A percentile compares a stretch with the other conserved stretches of the same genome.
Conservation (phyloP, 1,140 invertebrate genomes). For the Phenacoccus solenopsis region DNA sequence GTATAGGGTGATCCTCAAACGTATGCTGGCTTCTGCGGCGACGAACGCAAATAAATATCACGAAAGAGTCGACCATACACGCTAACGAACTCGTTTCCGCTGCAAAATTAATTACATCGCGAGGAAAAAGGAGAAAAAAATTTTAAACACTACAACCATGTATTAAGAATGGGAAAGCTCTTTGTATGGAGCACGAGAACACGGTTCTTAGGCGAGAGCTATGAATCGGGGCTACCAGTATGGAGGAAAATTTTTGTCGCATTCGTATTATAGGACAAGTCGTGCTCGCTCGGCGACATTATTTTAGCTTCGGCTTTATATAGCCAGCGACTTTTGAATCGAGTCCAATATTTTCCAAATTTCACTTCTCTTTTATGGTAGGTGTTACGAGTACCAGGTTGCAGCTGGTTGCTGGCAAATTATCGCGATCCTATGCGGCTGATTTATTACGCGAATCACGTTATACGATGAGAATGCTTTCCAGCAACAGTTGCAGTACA, state of each 20-base stretch:
- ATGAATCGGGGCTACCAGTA: too few relatives aligned
- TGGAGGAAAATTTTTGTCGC: too few relatives aligned
- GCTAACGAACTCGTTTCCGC: background rate
- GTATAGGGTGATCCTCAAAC: background rate
- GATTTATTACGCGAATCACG: background rate
- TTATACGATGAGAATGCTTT: too few relatives aligned
- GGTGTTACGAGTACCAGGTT: background rate
- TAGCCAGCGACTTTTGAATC: background rate
- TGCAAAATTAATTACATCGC: background rate
- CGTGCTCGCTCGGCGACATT: background rate
- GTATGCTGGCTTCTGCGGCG: too few relatives aligned
- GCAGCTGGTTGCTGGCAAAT: background rate
- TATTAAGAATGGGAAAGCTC: too few relatives aligned
- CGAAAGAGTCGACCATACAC: background rate
- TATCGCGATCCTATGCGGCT: background rate
- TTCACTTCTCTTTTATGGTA: background rate
- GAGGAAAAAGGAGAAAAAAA: too few relatives aligned
- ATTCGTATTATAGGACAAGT: too few relatives aligned
- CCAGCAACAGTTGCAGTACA: too few relatives aligned
- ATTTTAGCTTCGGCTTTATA: too few relatives aligned
- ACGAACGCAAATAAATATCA: background rate
- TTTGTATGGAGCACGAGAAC: too few relatives aligned
- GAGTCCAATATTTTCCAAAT: background rate
- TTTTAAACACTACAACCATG: too few relatives aligned
- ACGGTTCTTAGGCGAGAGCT: too few relatives aligned